Conservation (phyloP, 1,140 invertebrate species). For the Brachionus sp. region DNA sequence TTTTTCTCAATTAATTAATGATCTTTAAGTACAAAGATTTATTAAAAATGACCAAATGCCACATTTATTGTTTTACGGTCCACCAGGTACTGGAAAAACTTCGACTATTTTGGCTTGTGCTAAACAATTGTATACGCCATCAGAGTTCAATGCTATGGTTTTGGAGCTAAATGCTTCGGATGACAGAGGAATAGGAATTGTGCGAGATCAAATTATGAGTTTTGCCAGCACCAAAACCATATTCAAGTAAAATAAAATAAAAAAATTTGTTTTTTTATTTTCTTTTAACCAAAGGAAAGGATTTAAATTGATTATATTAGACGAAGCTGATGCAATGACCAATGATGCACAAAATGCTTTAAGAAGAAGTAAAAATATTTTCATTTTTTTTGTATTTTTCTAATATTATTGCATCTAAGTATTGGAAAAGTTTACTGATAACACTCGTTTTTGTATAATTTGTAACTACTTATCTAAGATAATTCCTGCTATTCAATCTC, state of each 20-base stretch:
- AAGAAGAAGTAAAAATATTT: slow-evolving; percentile 73
- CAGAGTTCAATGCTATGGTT: slow-evolving; percentile 82
- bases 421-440: slow-evolving; percentile 97
- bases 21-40: slow-evolving; percentile 83
- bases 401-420: slow-evolving; percentile 65
- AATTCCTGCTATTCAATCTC: slow-evolving; percentile 92
- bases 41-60: slow-evolving; percentile 87
- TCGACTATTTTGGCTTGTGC: slow-evolving; percentile 96
- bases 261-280: not conserved
- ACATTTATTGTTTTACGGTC: slow-evolving; percentile 95
- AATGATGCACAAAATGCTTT: slow-evolving; percentile 98
- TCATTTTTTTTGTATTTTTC: not conserved
- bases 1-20: not conserved
- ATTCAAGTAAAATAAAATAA: slow-evolving; percentile 67
- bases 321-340: slow-evolving; percentile 99
- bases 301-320: slow-evolving; percentile 93
- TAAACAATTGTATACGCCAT: slow-evolving; percentile 79
- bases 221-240: slow-evolving; percentile 97
- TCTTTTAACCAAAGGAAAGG: slow-evolving; percentile 63
- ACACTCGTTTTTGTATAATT: slow-evolving; percentile 95
- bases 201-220: slow-evolving; percentile 88
- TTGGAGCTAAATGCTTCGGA: slow-evolving; percentile 89
- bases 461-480: slow-evolving; percentile 98
- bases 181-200: slow-evolving; percentile 94
- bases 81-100: slow-evolving; percentile 96